Percentiles rank a stretch among this genome's conserved stretches.
Evolutionary conservation across 2,797 vertebrate genomes (phyloP).

Genomic region (Microcaecilia unicolor): DNA sequence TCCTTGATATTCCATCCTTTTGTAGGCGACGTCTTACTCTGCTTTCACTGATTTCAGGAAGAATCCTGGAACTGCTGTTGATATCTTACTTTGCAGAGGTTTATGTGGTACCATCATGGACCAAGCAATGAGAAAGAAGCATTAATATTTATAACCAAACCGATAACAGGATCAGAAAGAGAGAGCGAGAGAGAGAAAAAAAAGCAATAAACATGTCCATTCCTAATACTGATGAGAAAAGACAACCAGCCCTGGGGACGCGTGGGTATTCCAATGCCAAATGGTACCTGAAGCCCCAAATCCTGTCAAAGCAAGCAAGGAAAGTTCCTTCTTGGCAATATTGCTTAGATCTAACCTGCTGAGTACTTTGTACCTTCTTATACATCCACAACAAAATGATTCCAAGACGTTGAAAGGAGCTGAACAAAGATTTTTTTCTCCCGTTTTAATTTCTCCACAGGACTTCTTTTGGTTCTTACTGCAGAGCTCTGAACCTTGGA

Average conservation of each 20-base stretch:
- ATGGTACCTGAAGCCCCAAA: slow-evolving; percentile 37
- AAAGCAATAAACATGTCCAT: slow-evolving; percentile 32
- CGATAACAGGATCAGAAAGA: slow-evolving; percentile 44
- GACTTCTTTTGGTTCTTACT: slow-evolving; percentile 15
- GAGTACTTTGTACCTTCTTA: slow-evolving; percentile 31
- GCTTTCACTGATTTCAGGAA: neutral
- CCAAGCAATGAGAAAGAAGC: neutral
- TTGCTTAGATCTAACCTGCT: slow-evolving; percentile 58
- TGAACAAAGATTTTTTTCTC: slow-evolving; percentile 31
- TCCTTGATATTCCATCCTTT: slow-evolving; percentile 47
- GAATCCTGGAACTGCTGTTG: neutral
- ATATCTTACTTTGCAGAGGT: slow-evolving; percentile 9
- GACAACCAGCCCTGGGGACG: slow-evolving; percentile 37
- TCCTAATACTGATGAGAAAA: slow-evolving; percentile 38
- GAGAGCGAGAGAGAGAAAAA: no score
- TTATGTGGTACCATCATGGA: slow-evolving; percentile 17
- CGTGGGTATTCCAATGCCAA: slow-evolving; percentile 26
- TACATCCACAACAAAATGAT: slow-evolving; percentile 15
- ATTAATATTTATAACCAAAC: slow-evolving; percentile 37
- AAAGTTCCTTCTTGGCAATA: slow-evolving; percentile 75
- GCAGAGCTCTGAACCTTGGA: slow-evolving; percentile 24
- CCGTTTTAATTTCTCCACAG: slow-evolving; percentile 15
- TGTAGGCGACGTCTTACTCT: neutral
- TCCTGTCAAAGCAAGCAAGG: slow-evolving; percentile 53
- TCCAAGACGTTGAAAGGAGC: slow-evolving; percentile 4